Percentiles rank a stretch among this genome's conserved stretches.
Evolutionary conservation across 2,113 vertebrate species (phyloP).

Genomic region (Polypterus bichir): DNA sequence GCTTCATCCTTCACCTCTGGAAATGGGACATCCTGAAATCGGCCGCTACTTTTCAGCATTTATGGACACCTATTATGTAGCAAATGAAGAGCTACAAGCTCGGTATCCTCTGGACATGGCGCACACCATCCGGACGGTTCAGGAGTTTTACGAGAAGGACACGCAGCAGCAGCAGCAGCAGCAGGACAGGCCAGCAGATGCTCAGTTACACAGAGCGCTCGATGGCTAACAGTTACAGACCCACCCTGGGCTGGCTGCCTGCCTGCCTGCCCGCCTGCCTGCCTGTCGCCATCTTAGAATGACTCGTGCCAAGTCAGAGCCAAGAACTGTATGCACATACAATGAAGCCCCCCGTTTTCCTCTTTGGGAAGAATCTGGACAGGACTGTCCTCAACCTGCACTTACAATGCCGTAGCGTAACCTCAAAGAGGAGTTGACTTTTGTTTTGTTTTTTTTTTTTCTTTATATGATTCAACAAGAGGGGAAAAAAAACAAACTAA

Average conservation of each 20-base stretch:
- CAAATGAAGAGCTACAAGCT: slow-evolving; percentile 72
- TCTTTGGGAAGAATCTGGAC: slow-evolving; percentile 14
- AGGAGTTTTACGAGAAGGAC: slow-evolving; percentile 56
- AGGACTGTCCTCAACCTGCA: slow-evolving; percentile 22
- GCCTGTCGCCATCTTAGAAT: neutral
- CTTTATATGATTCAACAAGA: slow-evolving; percentile 19
- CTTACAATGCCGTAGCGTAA: slow-evolving; percentile 14
- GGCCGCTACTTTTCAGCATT: slow-evolving; percentile 91
- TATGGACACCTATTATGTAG: slow-evolving; percentile 60
- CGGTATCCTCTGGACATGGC: slow-evolving; percentile 76
- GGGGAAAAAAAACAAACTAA: neutral
- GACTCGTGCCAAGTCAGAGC: neutral
- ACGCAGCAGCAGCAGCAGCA: slow-evolving; percentile 25
- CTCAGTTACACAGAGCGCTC: slow-evolving; percentile 22
- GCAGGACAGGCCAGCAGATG: slow-evolving; percentile 11
- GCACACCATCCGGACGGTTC: slow-evolving; percentile 54
- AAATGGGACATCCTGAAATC: slow-evolving; percentile 83
- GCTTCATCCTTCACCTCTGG: slow-evolving; percentile 67
- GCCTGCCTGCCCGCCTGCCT: no score
- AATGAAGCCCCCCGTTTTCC: neutral
- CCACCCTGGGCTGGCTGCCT: no score
- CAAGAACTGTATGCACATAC: neutral
- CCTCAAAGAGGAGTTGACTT: slow-evolving; percentile 22
- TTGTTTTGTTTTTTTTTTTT: slow-evolving; percentile 30
- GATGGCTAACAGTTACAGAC: no score